Conservation (phyloP, 2,888 invertebrate genomes). For the Epinotia demarniana region DNA sequence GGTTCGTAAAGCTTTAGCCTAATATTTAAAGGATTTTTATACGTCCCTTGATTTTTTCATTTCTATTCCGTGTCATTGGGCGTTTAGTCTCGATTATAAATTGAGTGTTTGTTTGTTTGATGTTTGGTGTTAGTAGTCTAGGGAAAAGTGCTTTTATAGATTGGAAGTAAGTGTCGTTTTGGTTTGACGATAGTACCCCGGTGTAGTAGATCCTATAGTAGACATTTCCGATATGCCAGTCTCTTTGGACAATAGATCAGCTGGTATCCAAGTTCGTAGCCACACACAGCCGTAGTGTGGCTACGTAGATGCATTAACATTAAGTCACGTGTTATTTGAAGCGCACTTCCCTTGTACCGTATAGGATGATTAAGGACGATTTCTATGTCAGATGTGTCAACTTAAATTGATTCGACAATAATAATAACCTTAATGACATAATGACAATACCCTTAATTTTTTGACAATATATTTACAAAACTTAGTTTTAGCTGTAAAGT, state of each 20-base stretch:
- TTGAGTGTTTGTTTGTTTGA: constrained; percentile 71
- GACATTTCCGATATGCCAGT: constrained; percentile 1
- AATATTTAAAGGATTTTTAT: constrained; percentile 67
- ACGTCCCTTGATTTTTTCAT: constrained; percentile 56
- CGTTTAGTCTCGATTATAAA: constrained; percentile 54
- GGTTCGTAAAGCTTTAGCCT: constrained; percentile 75
- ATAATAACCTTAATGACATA: constrained; percentile 25
- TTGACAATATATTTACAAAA: constrained; percentile 61
- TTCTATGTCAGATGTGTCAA: constrained; percentile 9
- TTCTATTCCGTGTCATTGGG: constrained; percentile 61
- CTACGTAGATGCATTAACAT: constrained; percentile 18
- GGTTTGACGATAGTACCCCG: constrained; percentile 54
- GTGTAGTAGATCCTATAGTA: constrained; percentile 28
- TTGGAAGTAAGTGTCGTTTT: constrained; percentile 56
- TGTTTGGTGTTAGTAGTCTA: constrained; percentile 80
- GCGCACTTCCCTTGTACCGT: constrained; percentile 34
- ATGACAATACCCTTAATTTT: constrained; percentile 56
- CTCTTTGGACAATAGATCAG: constrained; percentile 5
- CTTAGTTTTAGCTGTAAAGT: constrained; percentile 42
- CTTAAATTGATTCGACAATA: constrained; percentile 30
- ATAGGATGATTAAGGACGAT: constrained; percentile 21
- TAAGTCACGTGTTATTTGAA: constrained; percentile 41
- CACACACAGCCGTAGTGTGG: constrained; percentile 14
- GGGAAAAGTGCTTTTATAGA: constrained; percentile 81
- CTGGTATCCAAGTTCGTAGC: constrained; percentile 2